Evolutionary conservation across 2,888 invertebrate genomes (phyloP), one percentile per base, ranked within the genome.

Genomic region (Hyposoter didymator): DNA sequence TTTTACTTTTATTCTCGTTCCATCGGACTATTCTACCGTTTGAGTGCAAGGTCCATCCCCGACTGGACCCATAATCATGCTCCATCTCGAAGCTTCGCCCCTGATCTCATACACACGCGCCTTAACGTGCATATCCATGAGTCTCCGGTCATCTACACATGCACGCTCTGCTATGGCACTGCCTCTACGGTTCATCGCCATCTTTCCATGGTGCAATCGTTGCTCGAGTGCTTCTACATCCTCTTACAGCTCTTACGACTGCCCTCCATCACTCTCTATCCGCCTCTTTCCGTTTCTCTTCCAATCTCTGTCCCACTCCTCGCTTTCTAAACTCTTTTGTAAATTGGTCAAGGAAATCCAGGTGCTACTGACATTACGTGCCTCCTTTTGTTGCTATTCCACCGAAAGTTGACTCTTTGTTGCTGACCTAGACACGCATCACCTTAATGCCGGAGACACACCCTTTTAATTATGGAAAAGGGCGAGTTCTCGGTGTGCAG

Each of bases 251-350:
- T 59, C 14, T 80, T 45, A 12, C 55, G 22, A 43, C 74, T 64
- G 73, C 80, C 81, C 70, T 81, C 73, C 32, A 52, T 84, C 72
- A 78, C 19, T 84, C 66, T 66, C 62, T 80, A 39, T 22, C 80
- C 32, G 0, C 22, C n/a, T 72, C 19, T 3, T 72, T 28, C 59
- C 45, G 12, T 67, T 22, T 45, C 74, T 67, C 19, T 52, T 78
- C 84, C 67, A 35, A 39, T 35, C 52, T 45, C 12, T 62, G n/a
- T 52, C 43, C n/a, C 49, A 49, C 6, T 64, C 49, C 72, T 64
- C 49, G 55, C 67, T 73, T 84, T 80, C 84, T 82, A 66, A 78
- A 88, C 82, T 84, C 86, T 84, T 86, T 86, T 86, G 73, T 70
- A 74, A 85, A 84, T 88, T 84, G 28, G 28, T 47, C 69, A 79